Percentiles rank a stretch among this genome's conserved stretches.
Conservation (phyloP, 2,113 vertebrate species). For the Mobula hypostoma region DNA sequence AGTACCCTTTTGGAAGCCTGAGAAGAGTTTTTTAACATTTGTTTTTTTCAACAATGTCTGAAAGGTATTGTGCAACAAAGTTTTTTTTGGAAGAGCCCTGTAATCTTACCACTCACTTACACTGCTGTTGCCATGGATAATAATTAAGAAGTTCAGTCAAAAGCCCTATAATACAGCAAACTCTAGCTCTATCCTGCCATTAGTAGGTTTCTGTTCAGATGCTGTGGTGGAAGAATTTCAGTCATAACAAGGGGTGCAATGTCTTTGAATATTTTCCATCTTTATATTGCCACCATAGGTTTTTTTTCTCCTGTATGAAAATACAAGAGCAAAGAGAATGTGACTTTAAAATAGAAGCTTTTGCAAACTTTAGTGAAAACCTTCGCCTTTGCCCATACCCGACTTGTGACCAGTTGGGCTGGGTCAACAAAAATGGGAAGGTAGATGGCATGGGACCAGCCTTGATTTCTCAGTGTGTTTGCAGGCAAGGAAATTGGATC, state of each 20-base stretch:
- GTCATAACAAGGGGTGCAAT: background rate
- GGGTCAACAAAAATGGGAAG: background rate
- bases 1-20: too few relatives aligned
- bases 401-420: background rate
- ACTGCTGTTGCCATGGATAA: background rate
- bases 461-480: background rate
- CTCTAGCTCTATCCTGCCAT: background rate
- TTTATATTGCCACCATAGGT: background rate
- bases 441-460: background rate
- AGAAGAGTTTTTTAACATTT: too few relatives aligned
- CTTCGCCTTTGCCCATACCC: background rate
- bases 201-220: background rate
- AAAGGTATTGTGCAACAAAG: too few relatives aligned
- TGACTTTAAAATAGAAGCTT: background rate
- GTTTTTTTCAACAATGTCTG: too few relatives aligned
- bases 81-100: too few relatives aligned
- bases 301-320: background rate
- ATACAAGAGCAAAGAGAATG: background rate
- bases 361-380: background rate
- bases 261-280: constrained; percentile 1
- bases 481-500: background rate
- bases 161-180: background rate
- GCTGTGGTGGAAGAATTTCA: background rate
- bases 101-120: too few relatives aligned
- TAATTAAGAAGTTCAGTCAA: background rate